These are phyloP conservation scores for Pammene fasciana DNA, from an alignment of 2,888 invertebrate species.

Conservation along the genomic window DNA sequence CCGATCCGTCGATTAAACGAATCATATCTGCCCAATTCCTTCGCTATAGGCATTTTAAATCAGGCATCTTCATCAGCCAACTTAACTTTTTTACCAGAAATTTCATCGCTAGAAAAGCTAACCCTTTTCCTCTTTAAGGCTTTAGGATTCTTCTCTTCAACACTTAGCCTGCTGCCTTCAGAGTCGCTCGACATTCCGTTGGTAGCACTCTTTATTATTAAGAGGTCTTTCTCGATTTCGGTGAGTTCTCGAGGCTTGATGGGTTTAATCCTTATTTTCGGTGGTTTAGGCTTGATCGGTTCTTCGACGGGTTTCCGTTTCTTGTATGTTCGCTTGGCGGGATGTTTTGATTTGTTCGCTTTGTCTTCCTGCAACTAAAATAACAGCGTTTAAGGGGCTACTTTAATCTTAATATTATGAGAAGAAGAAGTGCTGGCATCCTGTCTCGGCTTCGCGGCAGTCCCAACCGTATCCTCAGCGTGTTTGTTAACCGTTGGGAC, in stretches of 20 bases:
- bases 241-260: slow-evolving; percentile 68
- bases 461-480: too few species aligned
- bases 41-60: neutral
- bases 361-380: slow-evolving; percentile 66
- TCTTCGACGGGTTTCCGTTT: slow-evolving; percentile 65
- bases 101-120: slow-evolving; percentile 59
- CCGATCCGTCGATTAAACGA: too few species aligned
- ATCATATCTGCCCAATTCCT: too few species aligned
- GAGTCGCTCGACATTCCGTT: slow-evolving; percentile 65
- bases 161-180: slow-evolving; percentile 56
- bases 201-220: slow-evolving; percentile 73
- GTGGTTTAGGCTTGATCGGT: slow-evolving; percentile 59
- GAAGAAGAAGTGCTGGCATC: too few species aligned
- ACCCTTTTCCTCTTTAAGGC: slow-evolving; percentile 62
- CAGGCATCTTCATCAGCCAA: slow-evolving; percentile 43
- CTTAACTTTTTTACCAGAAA: slow-evolving; percentile 48
- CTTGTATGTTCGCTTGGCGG: slow-evolving; percentile 67
- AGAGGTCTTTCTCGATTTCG: slow-evolving; percentile 73
- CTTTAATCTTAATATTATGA: too few species aligned
- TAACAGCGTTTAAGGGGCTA: too few species aligned
- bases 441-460: too few species aligned
- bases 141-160: slow-evolving; percentile 51
- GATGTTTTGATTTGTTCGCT: slow-evolving; percentile 62
- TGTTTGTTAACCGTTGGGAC: too few species aligned
- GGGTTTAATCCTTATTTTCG: slow-evolving; percentile 59